A percentile compares a stretch with the other conserved stretches of the same genome.
phyloP scores from a whole-genome alignment of 2,797 vertebrate genomes.

The Melanotaenia pygmaea region DNA sequence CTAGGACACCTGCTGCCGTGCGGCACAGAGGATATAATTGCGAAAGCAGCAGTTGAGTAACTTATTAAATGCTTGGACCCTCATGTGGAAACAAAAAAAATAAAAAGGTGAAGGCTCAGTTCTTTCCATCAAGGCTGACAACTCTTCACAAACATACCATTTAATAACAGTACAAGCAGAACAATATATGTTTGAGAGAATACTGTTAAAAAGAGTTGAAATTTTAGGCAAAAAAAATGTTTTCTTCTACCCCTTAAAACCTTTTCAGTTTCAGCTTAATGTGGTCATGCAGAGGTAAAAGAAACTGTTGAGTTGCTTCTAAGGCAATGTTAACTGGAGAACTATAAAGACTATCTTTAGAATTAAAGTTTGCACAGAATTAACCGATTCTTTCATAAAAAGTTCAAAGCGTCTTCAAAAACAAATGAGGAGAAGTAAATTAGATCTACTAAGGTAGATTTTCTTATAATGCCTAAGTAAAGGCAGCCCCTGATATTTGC shows the following conservation, averaged over 20 bases:
- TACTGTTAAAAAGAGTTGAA: neutral
- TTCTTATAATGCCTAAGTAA: neutral
- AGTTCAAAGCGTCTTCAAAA: neutral
- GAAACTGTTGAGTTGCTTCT: neutral
- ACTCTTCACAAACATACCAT: neutral
- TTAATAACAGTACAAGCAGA: neutral
- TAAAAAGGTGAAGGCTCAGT: neutral
- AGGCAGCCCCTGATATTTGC: neutral
- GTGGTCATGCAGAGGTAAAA: neutral
- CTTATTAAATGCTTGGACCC: slow-evolving; percentile 22
- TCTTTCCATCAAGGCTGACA: neutral
- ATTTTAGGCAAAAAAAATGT: neutral
- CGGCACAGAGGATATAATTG: slow-evolving; percentile 40
- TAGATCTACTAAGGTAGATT: neutral
- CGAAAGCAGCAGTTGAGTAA: slow-evolving; percentile 35
- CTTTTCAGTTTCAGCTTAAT: neutral
- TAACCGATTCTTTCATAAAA: neutral
- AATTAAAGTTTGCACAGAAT: neutral
- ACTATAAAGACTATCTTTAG: neutral
- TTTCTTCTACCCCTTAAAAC: neutral
- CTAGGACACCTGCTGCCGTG: slow-evolving; percentile 43
- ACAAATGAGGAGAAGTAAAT: neutral
- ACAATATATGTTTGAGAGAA: slow-evolving; percentile 10
- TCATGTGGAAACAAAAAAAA: slow-evolving; percentile 7
- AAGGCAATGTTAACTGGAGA: neutral